A percentile compares a stretch with the other conserved stretches of the same genome.
Evolutionary conservation across 2,797 vertebrate species (phyloP).

Genomic region (Scarus forsteni): DNA sequence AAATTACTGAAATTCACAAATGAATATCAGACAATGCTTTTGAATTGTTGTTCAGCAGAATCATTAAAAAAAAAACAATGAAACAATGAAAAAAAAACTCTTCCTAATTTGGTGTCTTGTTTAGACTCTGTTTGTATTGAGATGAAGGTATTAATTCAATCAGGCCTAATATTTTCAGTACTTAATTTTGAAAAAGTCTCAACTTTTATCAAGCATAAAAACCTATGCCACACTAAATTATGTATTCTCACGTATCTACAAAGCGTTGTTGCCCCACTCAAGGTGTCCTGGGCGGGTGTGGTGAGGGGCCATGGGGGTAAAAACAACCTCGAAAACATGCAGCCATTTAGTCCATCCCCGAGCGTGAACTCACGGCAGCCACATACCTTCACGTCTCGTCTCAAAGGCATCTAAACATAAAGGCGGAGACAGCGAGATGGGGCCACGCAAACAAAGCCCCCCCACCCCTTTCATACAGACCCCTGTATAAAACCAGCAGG

Average conservation of each 20-base stretch:
- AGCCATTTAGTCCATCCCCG: constrained; percentile 52
- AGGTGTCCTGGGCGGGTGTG: constrained; percentile 8
- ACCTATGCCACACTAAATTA: constrained; percentile 15
- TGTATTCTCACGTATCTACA: constrained; percentile 22
- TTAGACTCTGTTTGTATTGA: too few relatives aligned
- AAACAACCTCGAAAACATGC: constrained; percentile 50
- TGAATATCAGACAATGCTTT: too few relatives aligned
- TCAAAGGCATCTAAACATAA: constrained; percentile 69
- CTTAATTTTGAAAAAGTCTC: neutral
- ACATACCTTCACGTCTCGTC: constrained; percentile 69
- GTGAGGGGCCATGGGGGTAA: constrained; percentile 10
- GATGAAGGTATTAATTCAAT: too few relatives aligned
- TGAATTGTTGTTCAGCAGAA: too few relatives aligned
- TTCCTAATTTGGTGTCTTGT: too few relatives aligned
- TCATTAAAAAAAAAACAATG: too few relatives aligned
- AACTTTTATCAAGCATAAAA: neutral
- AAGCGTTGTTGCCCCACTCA: constrained; percentile 15
- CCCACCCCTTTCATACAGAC: constrained; percentile 53
- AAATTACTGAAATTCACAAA: too few relatives aligned
- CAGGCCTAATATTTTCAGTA: neutral
- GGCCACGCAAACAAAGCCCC: constrained; percentile 47
- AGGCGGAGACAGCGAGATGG: constrained; percentile 54
- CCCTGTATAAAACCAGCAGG: constrained; percentile 50
- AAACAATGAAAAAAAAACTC: too few relatives aligned
- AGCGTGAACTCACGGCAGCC: constrained; percentile 39